These are phyloP conservation scores for Dolichomitus sp. DNA, from an alignment of 2,888 invertebrate genomes.

Conservation along the genomic window DNA sequence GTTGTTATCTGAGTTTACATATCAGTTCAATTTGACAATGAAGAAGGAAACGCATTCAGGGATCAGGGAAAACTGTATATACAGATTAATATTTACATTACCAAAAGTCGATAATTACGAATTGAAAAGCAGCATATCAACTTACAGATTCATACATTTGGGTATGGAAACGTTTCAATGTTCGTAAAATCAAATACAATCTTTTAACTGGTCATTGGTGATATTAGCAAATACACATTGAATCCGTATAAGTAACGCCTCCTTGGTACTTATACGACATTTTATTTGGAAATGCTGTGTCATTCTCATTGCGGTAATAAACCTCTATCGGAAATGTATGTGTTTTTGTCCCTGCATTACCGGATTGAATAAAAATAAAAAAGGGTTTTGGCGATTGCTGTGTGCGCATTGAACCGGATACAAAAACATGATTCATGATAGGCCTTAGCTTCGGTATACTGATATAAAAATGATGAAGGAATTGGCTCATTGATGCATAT, in stretches of 20 bases:
- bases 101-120: conserved; percentile 4
- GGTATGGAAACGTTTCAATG: conserved; percentile 8
- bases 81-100: conserved; percentile 1
- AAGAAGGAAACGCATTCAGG: conserved; percentile 1
- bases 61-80: background rate
- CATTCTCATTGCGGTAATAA: conserved; percentile 2
- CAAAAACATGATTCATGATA: background rate
- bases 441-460: background rate
- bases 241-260: conserved; percentile 1
- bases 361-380: conserved; percentile 6
- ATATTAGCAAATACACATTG: background rate
- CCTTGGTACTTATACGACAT: conserved; percentile 3
- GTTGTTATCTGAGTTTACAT: background rate
- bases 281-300: conserved; percentile 5
- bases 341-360: conserved; percentile 24
- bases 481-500: conserved; percentile 19
- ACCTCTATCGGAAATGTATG: conserved; percentile 16
- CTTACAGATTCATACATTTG: conserved; percentile 1
- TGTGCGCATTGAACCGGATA: conserved; percentile 6
- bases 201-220: background rate
- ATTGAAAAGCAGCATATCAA: background rate
- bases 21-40: background rate
- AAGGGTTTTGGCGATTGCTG: conserved; percentile 4
- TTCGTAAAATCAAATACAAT: conserved; percentile 5
- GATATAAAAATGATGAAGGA: background rate